phyloP scores from a whole-genome alignment of 2,113 vertebrate genomes.

The Aspiorhynchus laticeps region DNA sequence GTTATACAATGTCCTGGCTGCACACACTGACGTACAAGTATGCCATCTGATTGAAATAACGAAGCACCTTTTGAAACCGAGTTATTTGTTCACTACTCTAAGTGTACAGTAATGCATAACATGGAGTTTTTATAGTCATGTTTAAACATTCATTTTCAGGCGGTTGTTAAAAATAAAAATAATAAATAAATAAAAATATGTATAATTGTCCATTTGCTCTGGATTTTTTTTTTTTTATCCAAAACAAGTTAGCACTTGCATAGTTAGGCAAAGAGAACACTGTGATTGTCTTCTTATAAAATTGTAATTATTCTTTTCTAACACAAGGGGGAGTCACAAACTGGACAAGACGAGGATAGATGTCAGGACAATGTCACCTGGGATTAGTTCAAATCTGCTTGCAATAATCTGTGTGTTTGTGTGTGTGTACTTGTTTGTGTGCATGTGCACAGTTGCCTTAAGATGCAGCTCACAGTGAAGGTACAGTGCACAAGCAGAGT shows the following conservation, averaged over 20 bases:
- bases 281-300: neutral
- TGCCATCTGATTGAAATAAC: neutral
- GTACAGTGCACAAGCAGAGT: neutral
- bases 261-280: neutral
- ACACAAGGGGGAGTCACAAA: slow-evolving; percentile 59
- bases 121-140: neutral
- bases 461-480: neutral
- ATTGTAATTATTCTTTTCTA: neutral
- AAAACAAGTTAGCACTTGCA: neutral
- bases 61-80: neutral
- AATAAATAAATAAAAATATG: neutral
- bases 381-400: slow-evolving; percentile 73
- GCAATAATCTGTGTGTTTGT: slow-evolving; percentile 66
- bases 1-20: slow-evolving; percentile 57
- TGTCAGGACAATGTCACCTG: slow-evolving; percentile 71
- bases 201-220: neutral
- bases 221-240: no score
- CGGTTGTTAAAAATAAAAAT: neutral
- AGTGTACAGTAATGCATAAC: neutral
- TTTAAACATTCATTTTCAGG: neutral
- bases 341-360: slow-evolving; percentile 20
- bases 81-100: neutral
- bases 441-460: slow-evolving; percentile 45
- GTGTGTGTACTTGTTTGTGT: slow-evolving; percentile 52
- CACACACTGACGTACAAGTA: slow-evolving; percentile 41